Conservation (phyloP, 2,888 invertebrate genomes). For the Uloborus plumipes region DNA sequence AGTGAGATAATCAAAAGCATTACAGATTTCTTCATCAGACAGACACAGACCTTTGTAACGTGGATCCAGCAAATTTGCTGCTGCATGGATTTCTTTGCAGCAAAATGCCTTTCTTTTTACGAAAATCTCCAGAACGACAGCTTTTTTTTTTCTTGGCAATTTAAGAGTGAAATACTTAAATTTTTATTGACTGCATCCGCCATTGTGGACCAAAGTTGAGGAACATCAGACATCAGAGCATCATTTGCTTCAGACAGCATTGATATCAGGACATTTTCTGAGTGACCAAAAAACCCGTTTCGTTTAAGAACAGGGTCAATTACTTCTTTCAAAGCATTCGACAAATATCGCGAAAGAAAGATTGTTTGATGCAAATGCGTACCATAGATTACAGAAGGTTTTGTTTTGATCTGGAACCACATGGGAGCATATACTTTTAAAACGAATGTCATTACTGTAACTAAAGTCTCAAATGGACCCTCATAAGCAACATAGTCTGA, state of each 20-base stretch:
- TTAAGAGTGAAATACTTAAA: slow-evolving; percentile 14
- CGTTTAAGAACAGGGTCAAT: too few relatives aligned
- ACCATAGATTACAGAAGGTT: too few relatives aligned
- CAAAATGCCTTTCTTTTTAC: slow-evolving; percentile 5
- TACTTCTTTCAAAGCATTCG: too few relatives aligned
- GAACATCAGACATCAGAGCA: slow-evolving; percentile 7
- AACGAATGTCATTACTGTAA: too few relatives aligned
- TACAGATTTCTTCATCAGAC: slow-evolving; percentile 1
- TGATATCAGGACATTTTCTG: too few relatives aligned
- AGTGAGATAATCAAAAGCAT: slow-evolving; percentile 4
- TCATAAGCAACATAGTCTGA: too few relatives aligned
- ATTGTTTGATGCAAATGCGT: too few relatives aligned
- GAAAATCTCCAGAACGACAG: background rate
- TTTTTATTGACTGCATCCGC: slow-evolving; percentile 4
- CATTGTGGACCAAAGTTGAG: slow-evolving; percentile 13
- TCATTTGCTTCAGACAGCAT: slow-evolving; percentile 3
- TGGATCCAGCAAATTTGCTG: slow-evolving; percentile 13
- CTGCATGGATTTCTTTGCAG: slow-evolving; percentile 2
- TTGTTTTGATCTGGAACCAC: too few relatives aligned
- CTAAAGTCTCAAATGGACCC: too few relatives aligned
- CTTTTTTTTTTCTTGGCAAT: slow-evolving; percentile 8
- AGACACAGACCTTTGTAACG: slow-evolving; percentile 8
- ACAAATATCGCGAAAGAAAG: too few relatives aligned
- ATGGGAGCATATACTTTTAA: too few relatives aligned
- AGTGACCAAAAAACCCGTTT: too few relatives aligned